Evolutionary conservation across 1,140 invertebrate species (phyloP).

Genomic region (Aphaenogaster ashmeadi): DNA sequence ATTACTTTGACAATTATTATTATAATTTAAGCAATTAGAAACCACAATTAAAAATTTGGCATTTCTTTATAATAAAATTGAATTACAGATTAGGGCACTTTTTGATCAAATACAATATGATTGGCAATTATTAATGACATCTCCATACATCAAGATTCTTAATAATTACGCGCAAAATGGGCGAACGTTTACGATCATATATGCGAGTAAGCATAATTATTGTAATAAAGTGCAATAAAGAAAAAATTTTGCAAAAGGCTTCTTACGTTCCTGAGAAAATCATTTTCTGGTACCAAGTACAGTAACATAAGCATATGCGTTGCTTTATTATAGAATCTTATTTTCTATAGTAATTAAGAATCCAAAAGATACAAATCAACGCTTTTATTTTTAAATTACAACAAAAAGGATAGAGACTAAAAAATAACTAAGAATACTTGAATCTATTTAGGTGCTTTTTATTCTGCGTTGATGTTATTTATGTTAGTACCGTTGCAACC

Average conservation of each 20-base stretch:
- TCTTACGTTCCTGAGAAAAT: not conserved
- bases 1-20: not conserved
- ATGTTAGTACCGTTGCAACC: conserved; percentile 53
- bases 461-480: conserved; percentile 30
- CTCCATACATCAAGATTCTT: not conserved
- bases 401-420: not conserved
- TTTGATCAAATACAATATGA: conserved; percentile 40
- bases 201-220: conserved; percentile 40
- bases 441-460: conserved; percentile 39
- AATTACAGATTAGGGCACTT: conserved; percentile 37
- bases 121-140: conserved; percentile 39
- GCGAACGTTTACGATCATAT: conserved; percentile 54
- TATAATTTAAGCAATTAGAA: not conserved
- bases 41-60: not conserved
- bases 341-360: not conserved
- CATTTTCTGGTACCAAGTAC: not conserved
- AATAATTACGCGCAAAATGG: conserved; percentile 46
- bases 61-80: conserved; percentile 8
- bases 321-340: not conserved
- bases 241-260: not conserved
- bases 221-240: not conserved
- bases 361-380: not conserved
- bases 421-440: not conserved
- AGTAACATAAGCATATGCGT: not conserved
- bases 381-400: not conserved